Evolutionary conservation across 2,888 invertebrate genomes (phyloP).

Genomic region (Eudemis profundana): DNA sequence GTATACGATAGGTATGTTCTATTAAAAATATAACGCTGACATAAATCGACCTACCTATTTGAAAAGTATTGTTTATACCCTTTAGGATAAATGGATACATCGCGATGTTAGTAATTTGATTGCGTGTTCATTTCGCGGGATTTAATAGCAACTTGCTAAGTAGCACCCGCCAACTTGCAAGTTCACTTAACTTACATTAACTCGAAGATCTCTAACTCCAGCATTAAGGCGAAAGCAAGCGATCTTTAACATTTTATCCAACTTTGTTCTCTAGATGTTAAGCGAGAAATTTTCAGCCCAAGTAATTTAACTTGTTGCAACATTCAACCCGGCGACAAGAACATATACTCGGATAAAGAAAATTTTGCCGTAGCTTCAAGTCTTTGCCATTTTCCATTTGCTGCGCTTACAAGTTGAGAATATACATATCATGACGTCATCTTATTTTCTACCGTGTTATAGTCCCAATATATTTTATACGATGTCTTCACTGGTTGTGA

Average conservation of each 20-base stretch:
- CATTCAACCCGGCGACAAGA: conserved; percentile 9
- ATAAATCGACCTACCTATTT: too few species aligned
- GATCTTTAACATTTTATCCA: conserved; percentile 21
- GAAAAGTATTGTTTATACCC: too few species aligned
- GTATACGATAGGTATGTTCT: too few species aligned
- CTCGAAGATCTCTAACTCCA: conserved; percentile 14
- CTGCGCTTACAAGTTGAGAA: too few species aligned
- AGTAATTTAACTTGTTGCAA: conserved; percentile 30
- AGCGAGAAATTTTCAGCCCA: conserved; percentile 14
- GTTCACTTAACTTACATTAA: conserved; percentile 15
- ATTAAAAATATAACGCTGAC: too few species aligned
- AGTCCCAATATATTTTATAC: too few species aligned
- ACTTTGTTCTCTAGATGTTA: conserved; percentile 24
- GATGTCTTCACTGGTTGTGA: too few species aligned
- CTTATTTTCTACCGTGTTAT: too few species aligned
- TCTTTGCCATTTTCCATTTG: conserved; percentile 2
- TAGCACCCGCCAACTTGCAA: neutral
- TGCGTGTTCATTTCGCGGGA: neutral
- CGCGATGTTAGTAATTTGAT: conserved; percentile 5
- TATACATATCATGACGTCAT: too few species aligned
- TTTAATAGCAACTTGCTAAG: conserved; percentile 5
- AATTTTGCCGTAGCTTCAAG: neutral
- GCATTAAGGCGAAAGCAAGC: conserved; percentile 20
- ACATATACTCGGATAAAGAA: neutral
- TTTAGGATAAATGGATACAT: too few species aligned